Evolutionary conservation across 2,113 vertebrate species (phyloP).

Genomic region (Mastomys natalensis): DNA sequence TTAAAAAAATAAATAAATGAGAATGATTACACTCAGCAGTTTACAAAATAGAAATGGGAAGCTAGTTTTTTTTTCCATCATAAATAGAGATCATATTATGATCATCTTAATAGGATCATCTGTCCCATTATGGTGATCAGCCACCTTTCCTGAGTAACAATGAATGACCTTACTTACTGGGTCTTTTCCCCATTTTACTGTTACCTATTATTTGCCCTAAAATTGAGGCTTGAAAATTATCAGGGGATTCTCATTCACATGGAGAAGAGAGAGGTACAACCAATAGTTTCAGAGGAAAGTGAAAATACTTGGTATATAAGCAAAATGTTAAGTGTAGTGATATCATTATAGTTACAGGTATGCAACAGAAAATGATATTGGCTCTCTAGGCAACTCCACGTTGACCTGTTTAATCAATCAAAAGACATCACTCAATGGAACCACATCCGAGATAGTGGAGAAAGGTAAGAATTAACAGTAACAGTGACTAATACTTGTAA

Average conservation of each 20-base stretch:
- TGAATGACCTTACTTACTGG: neutral
- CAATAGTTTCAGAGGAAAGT: neutral
- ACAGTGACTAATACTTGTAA: neutral
- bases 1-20: slow-evolving; percentile 37
- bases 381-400: slow-evolving; percentile 69
- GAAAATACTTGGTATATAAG: slow-evolving; percentile 5
- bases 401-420: slow-evolving; percentile 75
- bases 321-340: neutral
- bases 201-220: neutral
- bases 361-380: slow-evolving; percentile 58
- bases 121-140: neutral
- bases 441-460: neutral
- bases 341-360: slow-evolving; percentile 87
- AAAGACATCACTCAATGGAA: slow-evolving; percentile 30
- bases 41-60: neutral
- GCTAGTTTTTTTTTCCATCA: neutral
- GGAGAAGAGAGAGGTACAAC: neutral
- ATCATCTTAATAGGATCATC: neutral
- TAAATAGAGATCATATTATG: neutral
- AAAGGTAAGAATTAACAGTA: slow-evolving; percentile 79
- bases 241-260: neutral
- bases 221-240: neutral
- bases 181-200: neutral
- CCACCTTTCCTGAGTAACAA: neutral
- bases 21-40: neutral